phyloP scores from a whole-genome alignment of 2,797 vertebrate genomes.

The Acridotheres tristis region DNA sequence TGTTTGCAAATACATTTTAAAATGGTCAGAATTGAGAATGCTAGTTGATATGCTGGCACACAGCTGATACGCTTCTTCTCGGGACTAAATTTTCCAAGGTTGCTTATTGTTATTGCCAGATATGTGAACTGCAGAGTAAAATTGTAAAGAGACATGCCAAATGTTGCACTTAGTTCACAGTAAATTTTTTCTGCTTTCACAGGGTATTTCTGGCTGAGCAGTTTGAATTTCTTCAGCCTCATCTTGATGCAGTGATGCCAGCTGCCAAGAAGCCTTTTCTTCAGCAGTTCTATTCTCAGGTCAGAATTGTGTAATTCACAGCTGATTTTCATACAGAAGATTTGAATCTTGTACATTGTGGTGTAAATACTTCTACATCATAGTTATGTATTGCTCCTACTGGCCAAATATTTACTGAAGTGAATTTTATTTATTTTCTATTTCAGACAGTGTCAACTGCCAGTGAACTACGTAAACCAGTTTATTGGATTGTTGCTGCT shows the following conservation, averaged over 20 bases:
- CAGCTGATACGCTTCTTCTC: not conserved
- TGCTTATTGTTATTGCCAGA: not conserved
- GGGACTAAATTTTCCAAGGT: not conserved
- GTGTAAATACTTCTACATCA: not conserved
- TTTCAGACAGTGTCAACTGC: slow-evolving; percentile 96
- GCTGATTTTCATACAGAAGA: not conserved
- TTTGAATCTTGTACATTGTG: not conserved
- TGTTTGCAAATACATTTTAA: not conserved
- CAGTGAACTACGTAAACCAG: slow-evolving; percentile 95
- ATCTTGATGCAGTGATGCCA: slow-evolving; percentile 97
- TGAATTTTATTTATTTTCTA: slow-evolving; percentile 37
- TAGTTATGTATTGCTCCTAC: not conserved
- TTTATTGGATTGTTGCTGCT: slow-evolving; percentile 98
- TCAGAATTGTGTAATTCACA: slow-evolving; percentile 63
- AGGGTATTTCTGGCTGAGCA: slow-evolving; percentile 98
- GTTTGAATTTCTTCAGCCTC: slow-evolving; percentile 95
- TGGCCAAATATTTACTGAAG: not conserved
- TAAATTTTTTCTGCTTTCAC: slow-evolving; percentile 31
- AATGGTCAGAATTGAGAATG: not conserved
- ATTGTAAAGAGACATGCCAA: not conserved
- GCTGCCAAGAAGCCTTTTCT: slow-evolving; percentile 97
- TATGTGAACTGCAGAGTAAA: not conserved
- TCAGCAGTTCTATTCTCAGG: slow-evolving; percentile 99
- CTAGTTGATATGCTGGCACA: not conserved
- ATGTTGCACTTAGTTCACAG: not conserved